Conservation (phyloP, 2,888 invertebrate species). For the Keiferia lycopersicella region DNA sequence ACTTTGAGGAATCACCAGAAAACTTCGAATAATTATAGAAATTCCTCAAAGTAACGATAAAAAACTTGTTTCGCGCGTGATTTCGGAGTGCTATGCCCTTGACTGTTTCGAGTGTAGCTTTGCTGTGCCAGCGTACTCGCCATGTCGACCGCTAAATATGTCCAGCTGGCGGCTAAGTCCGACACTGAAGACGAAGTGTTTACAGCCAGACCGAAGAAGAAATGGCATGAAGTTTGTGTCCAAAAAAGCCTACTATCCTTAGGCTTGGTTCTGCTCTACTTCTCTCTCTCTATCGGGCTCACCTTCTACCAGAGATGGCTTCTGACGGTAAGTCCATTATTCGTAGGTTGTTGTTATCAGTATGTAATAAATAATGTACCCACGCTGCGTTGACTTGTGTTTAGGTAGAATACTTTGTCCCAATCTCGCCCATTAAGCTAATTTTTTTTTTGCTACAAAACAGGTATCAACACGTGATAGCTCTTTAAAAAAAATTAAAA, state of each 20-base stretch:
- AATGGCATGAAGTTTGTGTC: conserved; percentile 66
- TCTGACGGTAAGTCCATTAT: conserved; percentile 83
- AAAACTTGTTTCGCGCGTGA: background rate
- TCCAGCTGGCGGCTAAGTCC: conserved; percentile 71
- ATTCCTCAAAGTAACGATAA: background rate
- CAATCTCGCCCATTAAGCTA: background rate
- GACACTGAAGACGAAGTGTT: conserved; percentile 71
- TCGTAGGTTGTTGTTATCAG: conserved; percentile 25
- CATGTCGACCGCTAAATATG: conserved; percentile 72
- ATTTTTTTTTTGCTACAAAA: background rate
- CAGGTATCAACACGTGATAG: background rate
- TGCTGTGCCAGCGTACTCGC: conserved; percentile 45
- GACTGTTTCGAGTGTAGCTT: conserved; percentile 41
- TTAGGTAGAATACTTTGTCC: background rate
- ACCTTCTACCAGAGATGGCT: conserved; percentile 99
- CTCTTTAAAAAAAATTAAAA: too few relatives aligned
- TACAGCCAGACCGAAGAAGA: conserved; percentile 60
- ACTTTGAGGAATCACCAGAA: background rate
- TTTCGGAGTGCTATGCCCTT: conserved; percentile 59
- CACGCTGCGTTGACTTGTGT: background rate
- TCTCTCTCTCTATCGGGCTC: conserved; percentile 94
- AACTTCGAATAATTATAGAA: conserved; percentile 12
- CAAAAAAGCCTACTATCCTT: conserved; percentile 68
- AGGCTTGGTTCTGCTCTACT: conserved; percentile 89
- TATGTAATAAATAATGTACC: background rate